phyloP scores from a whole-genome alignment of 2,797 vertebrate genomes.

The Dendrocincla fuliginosa region DNA sequence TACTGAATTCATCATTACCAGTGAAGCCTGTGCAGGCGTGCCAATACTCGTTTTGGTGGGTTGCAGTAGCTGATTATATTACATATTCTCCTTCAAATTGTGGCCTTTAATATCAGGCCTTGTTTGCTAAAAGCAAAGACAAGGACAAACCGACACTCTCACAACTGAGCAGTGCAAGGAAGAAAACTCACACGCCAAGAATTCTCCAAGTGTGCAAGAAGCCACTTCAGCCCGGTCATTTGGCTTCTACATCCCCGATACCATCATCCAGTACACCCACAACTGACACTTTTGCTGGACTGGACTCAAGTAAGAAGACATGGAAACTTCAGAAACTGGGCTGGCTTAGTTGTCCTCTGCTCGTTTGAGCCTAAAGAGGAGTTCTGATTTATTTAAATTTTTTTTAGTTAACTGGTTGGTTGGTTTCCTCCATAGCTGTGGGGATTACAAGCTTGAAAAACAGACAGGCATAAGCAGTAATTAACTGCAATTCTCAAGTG shows the following conservation, averaged over 20 bases:
- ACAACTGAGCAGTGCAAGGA: background rate
- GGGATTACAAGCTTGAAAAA: conserved; percentile 21
- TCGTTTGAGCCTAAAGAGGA: background rate
- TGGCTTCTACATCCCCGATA: background rate
- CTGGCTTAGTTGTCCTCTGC: background rate
- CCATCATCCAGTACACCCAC: background rate
- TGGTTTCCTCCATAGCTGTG: conserved; percentile 14
- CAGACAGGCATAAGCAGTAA: conserved; percentile 33
- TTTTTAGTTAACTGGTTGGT: background rate
- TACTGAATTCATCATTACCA: conserved; percentile 81
- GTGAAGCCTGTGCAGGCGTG: conserved; percentile 74
- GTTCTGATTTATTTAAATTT: background rate
- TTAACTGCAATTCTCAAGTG: conserved; percentile 44
- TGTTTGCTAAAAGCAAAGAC: conserved; percentile 48
- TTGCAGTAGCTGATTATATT: conserved; percentile 72
- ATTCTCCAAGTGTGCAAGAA: background rate
- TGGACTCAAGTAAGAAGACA: background rate
- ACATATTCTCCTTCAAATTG: conserved; percentile 61
- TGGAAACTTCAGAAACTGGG: background rate
- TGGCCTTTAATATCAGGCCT: conserved; percentile 57
- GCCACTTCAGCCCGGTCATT: background rate
- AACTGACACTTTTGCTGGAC: background rate
- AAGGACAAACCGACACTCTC: conserved; percentile 18
- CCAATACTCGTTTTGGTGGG: conserved; percentile 79
- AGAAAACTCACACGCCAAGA: background rate